Conservation (phyloP, 2,888 invertebrate species). For the Oeneis ivallda region DNA sequence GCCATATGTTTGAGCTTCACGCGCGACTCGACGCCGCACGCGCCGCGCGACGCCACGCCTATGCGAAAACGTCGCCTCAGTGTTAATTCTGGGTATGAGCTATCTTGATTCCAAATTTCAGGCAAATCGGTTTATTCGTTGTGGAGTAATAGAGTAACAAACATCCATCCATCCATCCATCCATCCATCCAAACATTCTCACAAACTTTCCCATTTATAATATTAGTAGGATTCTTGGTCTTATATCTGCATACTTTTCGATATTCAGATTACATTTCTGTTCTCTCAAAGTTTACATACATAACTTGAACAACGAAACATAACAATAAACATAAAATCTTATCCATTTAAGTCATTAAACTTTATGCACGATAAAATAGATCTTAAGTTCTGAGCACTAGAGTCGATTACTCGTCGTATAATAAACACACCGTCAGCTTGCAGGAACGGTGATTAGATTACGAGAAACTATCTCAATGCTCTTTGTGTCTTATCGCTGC, state of each 20-base stretch:
- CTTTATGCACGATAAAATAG: slow-evolving; percentile 13
- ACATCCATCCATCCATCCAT: too few species aligned
- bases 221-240: too few species aligned
- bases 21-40: too few species aligned
- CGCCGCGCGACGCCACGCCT: too few species aligned
- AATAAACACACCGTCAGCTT: slow-evolving; percentile 14
- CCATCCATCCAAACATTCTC: too few species aligned
- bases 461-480: slow-evolving; percentile 13
- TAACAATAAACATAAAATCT: slow-evolving; percentile 16
- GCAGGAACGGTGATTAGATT: slow-evolving; percentile 21
- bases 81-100: too few species aligned
- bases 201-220: too few species aligned
- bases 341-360: slow-evolving; percentile 19
- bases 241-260: not conserved
- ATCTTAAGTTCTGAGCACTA: slow-evolving; percentile 4
- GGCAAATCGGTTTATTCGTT: too few species aligned
- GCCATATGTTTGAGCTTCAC: too few species aligned
- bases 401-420: slow-evolving; percentile 9
- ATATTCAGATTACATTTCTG: not conserved
- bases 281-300: not conserved
- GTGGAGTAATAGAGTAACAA: too few species aligned
- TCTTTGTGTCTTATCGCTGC: not conserved
- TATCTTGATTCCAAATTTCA: too few species aligned
- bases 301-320: slow-evolving; percentile 17
- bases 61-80: too few species aligned